These are phyloP conservation scores for Ispidina lecontei DNA, from an alignment of 2,797 vertebrate species.

Conservation along the genomic window DNA sequence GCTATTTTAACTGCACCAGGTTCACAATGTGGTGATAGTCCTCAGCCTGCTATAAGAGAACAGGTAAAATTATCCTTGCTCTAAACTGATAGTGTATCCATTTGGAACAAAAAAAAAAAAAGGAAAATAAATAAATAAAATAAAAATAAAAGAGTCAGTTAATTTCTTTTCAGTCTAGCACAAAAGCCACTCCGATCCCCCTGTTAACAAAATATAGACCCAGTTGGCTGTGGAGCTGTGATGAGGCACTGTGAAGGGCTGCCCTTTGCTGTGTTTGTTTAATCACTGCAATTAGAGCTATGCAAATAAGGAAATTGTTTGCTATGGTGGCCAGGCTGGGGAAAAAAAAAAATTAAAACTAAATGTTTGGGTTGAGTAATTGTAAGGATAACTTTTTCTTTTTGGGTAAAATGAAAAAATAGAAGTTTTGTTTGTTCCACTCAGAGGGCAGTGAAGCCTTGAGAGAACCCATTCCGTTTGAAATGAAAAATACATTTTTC, in stretches of 20 bases:
- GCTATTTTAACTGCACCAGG: constrained; percentile 30
- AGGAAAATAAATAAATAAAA: no score
- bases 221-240: constrained; percentile 20
- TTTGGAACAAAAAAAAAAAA: neutral
- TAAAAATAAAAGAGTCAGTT: neutral
- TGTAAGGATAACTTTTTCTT: neutral
- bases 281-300: constrained; percentile 61
- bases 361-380: constrained; percentile 6
- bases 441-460: neutral
- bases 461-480: neutral
- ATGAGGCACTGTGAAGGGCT: constrained; percentile 49
- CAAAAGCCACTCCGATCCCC: constrained; percentile 13
- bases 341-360: neutral
- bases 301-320: constrained; percentile 57
- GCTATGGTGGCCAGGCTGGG: neutral
- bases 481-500: constrained; percentile 48
- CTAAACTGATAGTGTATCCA: constrained; percentile 45
- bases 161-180: constrained; percentile 50
- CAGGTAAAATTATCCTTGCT: constrained; percentile 48
- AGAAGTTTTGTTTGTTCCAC: neutral
- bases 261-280: constrained; percentile 36
- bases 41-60: constrained; percentile 28
- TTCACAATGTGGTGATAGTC: constrained; percentile 16
- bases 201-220: constrained; percentile 57
- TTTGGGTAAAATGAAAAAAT: neutral